phyloP scores from a whole-genome alignment of 2,113 vertebrate species.

The Diglossa brunneiventris region DNA sequence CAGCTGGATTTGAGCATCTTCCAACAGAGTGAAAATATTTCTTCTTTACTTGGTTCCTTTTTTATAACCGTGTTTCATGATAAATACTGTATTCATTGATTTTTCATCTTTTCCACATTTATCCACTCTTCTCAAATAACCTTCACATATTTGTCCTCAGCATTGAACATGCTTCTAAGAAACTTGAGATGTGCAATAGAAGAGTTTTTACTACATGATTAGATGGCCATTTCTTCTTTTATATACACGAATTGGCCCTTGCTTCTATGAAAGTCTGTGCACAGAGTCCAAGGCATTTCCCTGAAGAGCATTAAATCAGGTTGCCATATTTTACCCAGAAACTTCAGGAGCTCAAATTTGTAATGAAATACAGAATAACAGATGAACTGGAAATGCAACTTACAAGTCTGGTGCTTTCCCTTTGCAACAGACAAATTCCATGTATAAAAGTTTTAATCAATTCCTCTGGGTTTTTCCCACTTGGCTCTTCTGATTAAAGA shows the following conservation, averaged over 20 bases:
- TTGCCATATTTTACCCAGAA: background rate
- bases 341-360: background rate
- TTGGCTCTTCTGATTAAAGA: background rate
- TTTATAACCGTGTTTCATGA: background rate
- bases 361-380: background rate
- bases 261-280: background rate
- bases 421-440: background rate
- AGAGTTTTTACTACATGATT: background rate
- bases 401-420: background rate
- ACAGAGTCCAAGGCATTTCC: background rate
- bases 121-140: background rate
- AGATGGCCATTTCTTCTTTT: background rate
- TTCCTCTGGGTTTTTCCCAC: background rate
- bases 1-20: background rate
- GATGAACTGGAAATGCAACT: background rate
- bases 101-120: background rate
- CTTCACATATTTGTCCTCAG: background rate
- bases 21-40: background rate
- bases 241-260: background rate
- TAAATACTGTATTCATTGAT: background rate
- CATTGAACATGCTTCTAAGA: background rate
- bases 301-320: background rate
- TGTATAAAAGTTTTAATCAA: background rate
- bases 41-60: background rate
- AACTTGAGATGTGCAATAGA: background rate